Base-by-base conservation (phyloP, 1,140 invertebrate genomes). In the Planococcus citri region DNA sequence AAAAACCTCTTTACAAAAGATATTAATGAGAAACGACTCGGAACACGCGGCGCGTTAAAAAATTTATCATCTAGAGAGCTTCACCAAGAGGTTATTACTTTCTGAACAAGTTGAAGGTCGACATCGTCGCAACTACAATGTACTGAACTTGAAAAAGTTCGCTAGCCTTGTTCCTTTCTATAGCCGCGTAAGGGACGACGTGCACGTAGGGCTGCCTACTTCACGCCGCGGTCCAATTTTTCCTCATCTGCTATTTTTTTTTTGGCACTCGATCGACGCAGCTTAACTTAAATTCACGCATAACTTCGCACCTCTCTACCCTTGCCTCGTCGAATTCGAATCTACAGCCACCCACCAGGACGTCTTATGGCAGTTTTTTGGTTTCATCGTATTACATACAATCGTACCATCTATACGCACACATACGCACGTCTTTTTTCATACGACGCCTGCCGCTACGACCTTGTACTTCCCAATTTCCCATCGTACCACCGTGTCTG, bases 111-210 rank as follows among this genome's bases (percentile, higher is more conserved):
- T 51, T 51, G 41, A 51, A 51, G 41, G 41, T 51, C 41, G 41
- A 51, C 29, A 33, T 33, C 29, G 41, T n/a, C n/a, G 41, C 14
- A 51, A 3, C 41, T 3, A 51, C 41, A 4, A 33, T 33, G 12
- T 51, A 51, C n/a, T 20, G 41, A 51, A 51, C 41, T 51, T 51
- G 41, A 51, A 51, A 51, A 51, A 51, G 41, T 51, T 51, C 41
- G 41, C 41, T 51, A 51, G 41, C 41, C 41, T 33, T 33, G 29
- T 33, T 33, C 29, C 41, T n/a, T 17, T 17, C 17, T 51, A n/a
- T n/a, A n/a, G n/a, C n/a, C n/a, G 2, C 10, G 41, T 51, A 14
- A 20, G 41, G n/a, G 41, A 51, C n/a, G 41, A 51, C 41, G 41
- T 20, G 17, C 41, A n/a, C n/a, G n/a, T n/a, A n/a, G n/a, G n/a